Percentiles rank a stretch among this genome's conserved stretches.
phyloP scores from a whole-genome alignment of 2,888 invertebrate genomes.

The Dryocosmus kuriphilus region DNA sequence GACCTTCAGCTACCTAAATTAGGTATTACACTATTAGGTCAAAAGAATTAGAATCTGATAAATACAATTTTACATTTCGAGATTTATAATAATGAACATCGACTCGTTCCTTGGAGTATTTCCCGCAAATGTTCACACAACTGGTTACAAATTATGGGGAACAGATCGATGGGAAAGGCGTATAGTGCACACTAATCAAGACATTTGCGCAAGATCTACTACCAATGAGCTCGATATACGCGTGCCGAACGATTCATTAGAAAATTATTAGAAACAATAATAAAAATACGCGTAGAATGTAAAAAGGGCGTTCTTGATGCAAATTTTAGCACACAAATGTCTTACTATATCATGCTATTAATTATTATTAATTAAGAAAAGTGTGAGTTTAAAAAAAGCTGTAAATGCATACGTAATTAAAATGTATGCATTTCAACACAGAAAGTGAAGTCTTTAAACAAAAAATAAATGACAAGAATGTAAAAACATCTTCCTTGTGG shows the following conservation, averaged over 20 bases:
- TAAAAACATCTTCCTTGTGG: neutral
- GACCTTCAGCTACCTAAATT: neutral
- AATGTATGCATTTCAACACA: neutral
- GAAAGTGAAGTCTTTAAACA: neutral
- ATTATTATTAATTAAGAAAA: neutral
- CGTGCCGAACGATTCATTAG: slow-evolving; percentile 26
- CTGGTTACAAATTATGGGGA: slow-evolving; percentile 32
- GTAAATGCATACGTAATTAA: neutral
- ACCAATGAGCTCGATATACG: neutral
- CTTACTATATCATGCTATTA: neutral
- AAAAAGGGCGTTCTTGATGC: slow-evolving; percentile 22
- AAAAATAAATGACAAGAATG: no score
- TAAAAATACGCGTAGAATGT: slow-evolving; percentile 17
- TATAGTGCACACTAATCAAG: slow-evolving; percentile 25
- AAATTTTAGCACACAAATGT: slow-evolving; percentile 8
- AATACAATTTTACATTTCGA: neutral
- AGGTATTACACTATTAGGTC: neutral
- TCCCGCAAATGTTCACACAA: slow-evolving; percentile 26
- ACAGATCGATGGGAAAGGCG: slow-evolving; percentile 30
- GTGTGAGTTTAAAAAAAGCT: neutral
- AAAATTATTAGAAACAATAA: slow-evolving; percentile 5
- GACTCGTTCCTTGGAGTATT: neutral
- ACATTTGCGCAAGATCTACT: slow-evolving; percentile 31
- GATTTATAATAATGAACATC: slow-evolving; percentile 14
- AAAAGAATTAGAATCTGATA: slow-evolving; percentile 25